Evolutionary conservation across 2,888 invertebrate genomes (phyloP).

Genomic region (Phengaris arion): DNA sequence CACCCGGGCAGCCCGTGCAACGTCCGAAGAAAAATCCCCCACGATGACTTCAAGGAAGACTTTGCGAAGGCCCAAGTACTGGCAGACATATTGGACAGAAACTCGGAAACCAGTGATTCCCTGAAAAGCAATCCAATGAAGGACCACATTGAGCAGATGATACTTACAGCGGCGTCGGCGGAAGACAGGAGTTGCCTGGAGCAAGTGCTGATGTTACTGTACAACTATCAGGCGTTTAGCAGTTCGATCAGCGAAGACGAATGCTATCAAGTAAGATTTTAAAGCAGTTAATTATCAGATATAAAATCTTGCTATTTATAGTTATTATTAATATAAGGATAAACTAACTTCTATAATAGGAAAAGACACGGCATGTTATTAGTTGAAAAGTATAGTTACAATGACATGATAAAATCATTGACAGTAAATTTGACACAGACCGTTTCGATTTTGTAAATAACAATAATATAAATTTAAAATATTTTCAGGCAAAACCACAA

Average conservation of each 20-base stretch:
- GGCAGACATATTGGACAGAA: constrained; percentile 68
- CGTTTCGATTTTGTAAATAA: neutral
- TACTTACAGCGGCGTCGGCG: constrained; percentile 70
- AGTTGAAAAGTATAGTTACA: neutral
- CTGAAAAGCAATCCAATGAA: constrained; percentile 71
- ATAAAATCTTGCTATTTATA: too few relatives aligned
- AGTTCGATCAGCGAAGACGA: constrained; percentile 79
- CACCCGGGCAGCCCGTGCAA: constrained; percentile 71
- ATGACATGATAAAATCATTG: neutral
- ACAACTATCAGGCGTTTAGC: constrained; percentile 80
- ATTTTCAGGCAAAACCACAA: constrained; percentile 67
- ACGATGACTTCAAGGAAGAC: constrained; percentile 74
- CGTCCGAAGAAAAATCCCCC: constrained; percentile 61
- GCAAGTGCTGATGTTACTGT: constrained; percentile 81
- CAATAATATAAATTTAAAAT: neutral
- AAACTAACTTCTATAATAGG: constrained; percentile 15
- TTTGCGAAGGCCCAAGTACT: constrained; percentile 73
- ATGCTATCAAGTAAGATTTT: constrained; percentile 65
- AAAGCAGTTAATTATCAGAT: too few relatives aligned
- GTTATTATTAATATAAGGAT: too few relatives aligned
- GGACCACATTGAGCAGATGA: constrained; percentile 75
- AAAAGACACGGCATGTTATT: neutral
- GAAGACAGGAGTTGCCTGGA: constrained; percentile 82
- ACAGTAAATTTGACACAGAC: neutral
- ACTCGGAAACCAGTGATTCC: constrained; percentile 70